Evolutionary conservation across 2,113 vertebrate genomes (phyloP), one percentile per base, ranked within the genome.

Genomic region (Salminus brasiliensis): DNA sequence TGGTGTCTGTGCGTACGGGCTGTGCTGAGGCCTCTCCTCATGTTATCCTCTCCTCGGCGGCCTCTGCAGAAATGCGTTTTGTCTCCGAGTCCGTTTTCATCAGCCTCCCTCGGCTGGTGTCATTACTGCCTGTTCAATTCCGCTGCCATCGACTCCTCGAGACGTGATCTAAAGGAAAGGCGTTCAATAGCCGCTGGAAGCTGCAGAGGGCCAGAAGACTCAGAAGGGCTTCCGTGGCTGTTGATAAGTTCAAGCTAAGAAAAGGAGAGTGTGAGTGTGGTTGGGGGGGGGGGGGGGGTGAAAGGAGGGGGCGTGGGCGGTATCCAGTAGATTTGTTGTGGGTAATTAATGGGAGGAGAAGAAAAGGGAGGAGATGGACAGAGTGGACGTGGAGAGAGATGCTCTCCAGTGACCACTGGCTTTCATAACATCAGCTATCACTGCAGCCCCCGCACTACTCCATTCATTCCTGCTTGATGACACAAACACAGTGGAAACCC

Each of bases 301-400:
- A 55, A 59, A 8, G 41, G 16, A 25, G 41, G 45, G 41, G 47
- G 15, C 39, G n/a, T 52, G 45, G 29, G 45, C 9, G 18, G 16
- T 5, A 5, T 41, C 39, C 43, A 45, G n/a, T 21, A 79, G 67
- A 55, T 55, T 55, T n/a, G 25, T 25, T 55, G n/a, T 25, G 23
- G 52, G 21, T 55, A 55, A 55, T 55, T 55, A n/a, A 8, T 55
- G 52, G 23, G n/a, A 78, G 72, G 66, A 52, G 1, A 43, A 71
- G 63, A 60, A 4, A 39, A 66, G 8, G 8, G 68, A 53, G 74
- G 34, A 52, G 32, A 70, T 47, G 0, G 10, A 21, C n/a, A 39
- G 3, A 59, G 81, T 10, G 49, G 36, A 10, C 27, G 25, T 1
- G 11, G 52, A 25, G 18, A 9, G 10, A 55, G n/a, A 25, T 25